Evolutionary conservation across 2,113 vertebrate genomes (phyloP), one percentile per base, ranked within the genome.

Genomic region (Seriola dumerili): DNA sequence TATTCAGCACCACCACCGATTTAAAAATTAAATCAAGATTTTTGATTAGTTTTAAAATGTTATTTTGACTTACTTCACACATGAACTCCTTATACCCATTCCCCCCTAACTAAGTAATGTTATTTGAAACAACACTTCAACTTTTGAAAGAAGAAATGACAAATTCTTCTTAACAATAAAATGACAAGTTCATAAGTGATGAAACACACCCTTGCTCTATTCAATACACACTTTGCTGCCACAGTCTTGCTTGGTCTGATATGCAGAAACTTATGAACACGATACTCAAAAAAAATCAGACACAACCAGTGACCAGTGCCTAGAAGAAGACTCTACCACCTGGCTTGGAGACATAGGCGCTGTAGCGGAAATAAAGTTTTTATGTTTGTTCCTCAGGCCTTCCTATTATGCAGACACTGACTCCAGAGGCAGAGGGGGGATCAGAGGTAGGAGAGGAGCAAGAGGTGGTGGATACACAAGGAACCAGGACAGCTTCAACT

Each of bases 401-500:
- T 95, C 75, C 91, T 91, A 76, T 66, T 5, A 59, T 77, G 95
- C 95, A 54, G 93, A 89, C n/a, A 92, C 91, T 14, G 93, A 96
- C 90, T 80, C 92, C 68, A 88, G 91, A 44, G 93, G 93, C 3
- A 94, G 94, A 79, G 94, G 80, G 3, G 85, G 94, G 11, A 21
- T 36, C 36, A 78, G 89, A 64, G 89, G 93, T 58, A 90, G 94
- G 14, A 92, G 96, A 94, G 96, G 96, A 88, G 94, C 93, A 90
- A 94, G 96, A 68, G 86, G 88, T 48, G 90, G 93, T 38, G 85
- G 81, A 44, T 81, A 82, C 68, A 84, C 80, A 2, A 95, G 95
- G 89, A 94, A 88, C 75, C 87, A 88, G 0, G 93, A 96, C 70
- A 85, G 89, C 80, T 96, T 95, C 87, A 96, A 95, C 89, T 92